Conservation (phyloP, 2,888 invertebrate species). For the Zygogramma bicolorata region DNA sequence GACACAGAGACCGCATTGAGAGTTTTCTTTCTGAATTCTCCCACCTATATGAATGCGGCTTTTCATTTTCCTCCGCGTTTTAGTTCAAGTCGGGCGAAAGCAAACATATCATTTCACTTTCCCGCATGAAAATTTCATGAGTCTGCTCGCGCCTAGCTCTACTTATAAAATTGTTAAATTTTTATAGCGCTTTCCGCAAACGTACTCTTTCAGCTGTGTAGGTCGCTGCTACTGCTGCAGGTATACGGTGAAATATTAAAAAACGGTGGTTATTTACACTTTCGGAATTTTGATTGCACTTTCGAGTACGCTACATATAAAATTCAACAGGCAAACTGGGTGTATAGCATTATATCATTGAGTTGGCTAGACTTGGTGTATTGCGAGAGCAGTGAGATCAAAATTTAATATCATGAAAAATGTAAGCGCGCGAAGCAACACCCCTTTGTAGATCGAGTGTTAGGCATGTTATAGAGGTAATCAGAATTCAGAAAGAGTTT, state of each 20-base stretch:
- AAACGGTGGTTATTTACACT: conserved; percentile 35
- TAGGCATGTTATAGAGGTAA: neutral
- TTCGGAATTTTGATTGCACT: conserved; percentile 37
- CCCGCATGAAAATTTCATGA: conserved; percentile 37
- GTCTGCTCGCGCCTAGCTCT: conserved; percentile 10
- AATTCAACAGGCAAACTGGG: neutral
- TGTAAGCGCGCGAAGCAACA: neutral
- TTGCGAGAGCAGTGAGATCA: neutral
- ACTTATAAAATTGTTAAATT: conserved; percentile 40
- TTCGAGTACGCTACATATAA: conserved; percentile 26
- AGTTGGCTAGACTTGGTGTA: neutral
- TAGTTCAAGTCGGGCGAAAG: conserved; percentile 22
- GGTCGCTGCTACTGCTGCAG: conserved; percentile 11
- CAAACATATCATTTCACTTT: conserved; percentile 40
- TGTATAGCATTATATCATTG: neutral
- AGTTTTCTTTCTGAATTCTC: neutral
- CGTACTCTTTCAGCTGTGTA: conserved; percentile 14
- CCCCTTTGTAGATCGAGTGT: neutral
- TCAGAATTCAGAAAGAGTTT: too few relatives aligned
- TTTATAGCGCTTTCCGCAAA: conserved; percentile 26
- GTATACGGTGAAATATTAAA: conserved; percentile 35
- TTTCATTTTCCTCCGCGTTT: neutral
- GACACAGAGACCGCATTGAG: neutral
- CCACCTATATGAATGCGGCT: conserved; percentile 7
- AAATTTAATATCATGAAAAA: neutral